Base-by-base conservation (phyloP, 2,888 invertebrate species). In the Coremacera marginata region DNA sequence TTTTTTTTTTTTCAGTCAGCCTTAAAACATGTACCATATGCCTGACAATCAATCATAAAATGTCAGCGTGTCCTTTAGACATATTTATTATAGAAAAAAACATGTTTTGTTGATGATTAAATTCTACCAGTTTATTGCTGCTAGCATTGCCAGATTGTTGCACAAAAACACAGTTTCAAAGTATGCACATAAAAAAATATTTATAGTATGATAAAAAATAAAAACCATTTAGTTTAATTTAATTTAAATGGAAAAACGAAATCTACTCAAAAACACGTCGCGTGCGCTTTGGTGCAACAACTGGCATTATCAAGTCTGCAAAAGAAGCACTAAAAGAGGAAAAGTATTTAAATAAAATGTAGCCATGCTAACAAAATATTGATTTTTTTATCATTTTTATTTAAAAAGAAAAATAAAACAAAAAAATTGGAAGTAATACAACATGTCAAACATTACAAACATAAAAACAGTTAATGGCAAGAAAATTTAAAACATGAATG, bases 271-370 rank as follows among this genome's bases (percentile, higher is more conserved):
- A 62, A n/a, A 68, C 68, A 73, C 73, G 73, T 65, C 65, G 65
- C 65, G 52, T 81, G 82, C 81, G 83, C 84, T 84, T 84, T 87
- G 82, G 81, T 83, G 83, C 83, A 86, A 85, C 86, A 87, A 86
- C 84, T 87, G 87, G 86, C 86, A 87, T 87, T 86, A 87, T 85
- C 84, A 74, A 78, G 78, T 81, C 79, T 79, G 78, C 14, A 77
- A 22, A 78, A 62, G 68, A 1, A 44, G 49, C 71, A 44, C 63
- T 51, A 76, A 22, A 76, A 27, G 70, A 44, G 22, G 57, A 57
- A n/a, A 62, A 34, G 34, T 1, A 27, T 27, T 31, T 44, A 63
- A 49, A 27, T 0, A 49, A 49, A 68, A 27, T 16, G 37, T 16
- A 49, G 22, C 0, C 16, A 25, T 51, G 4, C 2, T 19, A 34